A percentile compares a stretch with the other conserved stretches of the same genome.
These are phyloP conservation scores for Ips typographus DNA, from an alignment of 1,140 invertebrate species.

Conservation along the genomic window DNA sequence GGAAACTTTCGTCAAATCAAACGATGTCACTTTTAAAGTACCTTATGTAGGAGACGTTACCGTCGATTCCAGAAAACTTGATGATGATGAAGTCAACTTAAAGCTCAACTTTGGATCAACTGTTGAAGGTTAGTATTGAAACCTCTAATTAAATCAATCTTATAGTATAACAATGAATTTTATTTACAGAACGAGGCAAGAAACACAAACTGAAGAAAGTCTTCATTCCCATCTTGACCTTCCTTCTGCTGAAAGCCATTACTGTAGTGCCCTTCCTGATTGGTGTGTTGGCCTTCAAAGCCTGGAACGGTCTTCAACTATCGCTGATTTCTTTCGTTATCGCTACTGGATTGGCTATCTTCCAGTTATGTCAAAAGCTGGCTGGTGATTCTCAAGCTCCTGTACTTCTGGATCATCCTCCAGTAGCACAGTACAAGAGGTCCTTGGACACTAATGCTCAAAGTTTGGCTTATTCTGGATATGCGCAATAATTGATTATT, in stretches of 20 bases:
- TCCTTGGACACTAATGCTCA: slow-evolving; percentile 62
- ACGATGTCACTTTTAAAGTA: slow-evolving; percentile 75
- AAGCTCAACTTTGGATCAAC: slow-evolving; percentile 68
- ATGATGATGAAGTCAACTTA: slow-evolving; percentile 70
- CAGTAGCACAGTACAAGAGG: slow-evolving; percentile 46
- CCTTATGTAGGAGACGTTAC: slow-evolving; percentile 69
- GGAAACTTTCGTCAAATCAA: slow-evolving; percentile 69
- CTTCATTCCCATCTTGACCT: slow-evolving; percentile 79
- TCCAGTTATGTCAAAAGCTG: slow-evolving; percentile 86
- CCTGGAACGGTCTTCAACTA: slow-evolving; percentile 82
- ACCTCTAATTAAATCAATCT: neutral
- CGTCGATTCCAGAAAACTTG: slow-evolving; percentile 72
- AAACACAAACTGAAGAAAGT: slow-evolving; percentile 84
- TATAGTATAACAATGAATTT: neutral
- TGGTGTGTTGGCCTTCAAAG: slow-evolving; percentile 79
- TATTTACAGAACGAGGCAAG: slow-evolving; percentile 60
- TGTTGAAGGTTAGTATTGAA: slow-evolving; percentile 46
- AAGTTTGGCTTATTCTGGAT: slow-evolving; percentile 73
- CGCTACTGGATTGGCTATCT: slow-evolving; percentile 78
- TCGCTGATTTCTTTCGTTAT: slow-evolving; percentile 86
- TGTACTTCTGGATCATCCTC: slow-evolving; percentile 66
- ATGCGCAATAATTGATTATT: slow-evolving; percentile 55
- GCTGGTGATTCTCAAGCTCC: slow-evolving; percentile 70
- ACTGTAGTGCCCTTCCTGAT: slow-evolving; percentile 80
- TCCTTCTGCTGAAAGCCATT: slow-evolving; percentile 80